Base-by-base conservation (phyloP, 2,113 vertebrate species). In the Sylvilagus bachmani region DNA sequence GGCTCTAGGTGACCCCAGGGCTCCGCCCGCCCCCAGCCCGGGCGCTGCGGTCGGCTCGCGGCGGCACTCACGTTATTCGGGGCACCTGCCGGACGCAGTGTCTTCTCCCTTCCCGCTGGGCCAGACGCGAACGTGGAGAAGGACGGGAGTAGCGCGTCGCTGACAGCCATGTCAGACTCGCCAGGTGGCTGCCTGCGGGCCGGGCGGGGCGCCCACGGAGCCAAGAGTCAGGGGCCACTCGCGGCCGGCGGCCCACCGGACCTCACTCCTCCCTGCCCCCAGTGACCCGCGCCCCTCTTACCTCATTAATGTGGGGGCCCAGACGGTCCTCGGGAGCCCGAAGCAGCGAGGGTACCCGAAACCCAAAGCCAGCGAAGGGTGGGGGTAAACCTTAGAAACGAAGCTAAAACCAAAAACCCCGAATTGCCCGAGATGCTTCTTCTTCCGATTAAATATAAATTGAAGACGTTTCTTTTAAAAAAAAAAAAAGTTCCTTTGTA, bases 151-250 rank as follows among this genome's bases (percentile, higher is more conserved):
- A 99, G 99, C 5, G 99, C 99, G 95, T 99, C 99, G 97, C 99
- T 99, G 98, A 99, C 98, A 97, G 99, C 99, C 99, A 99, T 99
- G 98, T 99, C 99, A 97, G 99, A 98, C 98, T 99, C 99, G 98
- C 98, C 99, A 97, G 99, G 98, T 98, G 99, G 99, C 98, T 99
- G 99, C 99, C 99, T 99, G 98, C 89, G 86, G 62, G 82, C 85
- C 96, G 91, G 95, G 84, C 44, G 77, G 93, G 70, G 95, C 49
- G 82, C 44, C 70, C 69, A 55, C 14, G 27, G 94, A 79, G 75
- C 12, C 95, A 33, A 25, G 55, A 89, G 82, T 96, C 66, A 96
- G 95, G 87, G 86, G 88, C 70, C 73, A 44, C 73, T 67, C 55
- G 44, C 17, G 58, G 69, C 83, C 61, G 16, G 27, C 38, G 71